These are phyloP conservation scores for Chloromyia formosa DNA, from an alignment of 2,888 invertebrate species.

Conservation along the genomic window DNA sequence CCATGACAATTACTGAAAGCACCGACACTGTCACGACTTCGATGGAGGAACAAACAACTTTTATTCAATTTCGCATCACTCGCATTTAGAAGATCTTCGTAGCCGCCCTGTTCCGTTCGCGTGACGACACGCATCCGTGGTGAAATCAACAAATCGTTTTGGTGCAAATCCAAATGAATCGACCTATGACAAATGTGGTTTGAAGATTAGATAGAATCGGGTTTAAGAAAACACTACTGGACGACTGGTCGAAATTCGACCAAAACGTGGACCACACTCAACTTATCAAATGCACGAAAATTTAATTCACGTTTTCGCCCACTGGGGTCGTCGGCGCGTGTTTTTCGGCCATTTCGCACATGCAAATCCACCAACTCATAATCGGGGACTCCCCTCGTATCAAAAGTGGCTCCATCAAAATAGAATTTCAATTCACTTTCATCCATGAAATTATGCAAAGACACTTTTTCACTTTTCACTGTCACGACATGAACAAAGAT, in stretches of 20 bases:
- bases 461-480: constrained; percentile 26
- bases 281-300: constrained; percentile 49
- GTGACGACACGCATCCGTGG: constrained; percentile 72
- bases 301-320: constrained; percentile 3
- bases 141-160: constrained; percentile 70
- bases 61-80: constrained; percentile 62
- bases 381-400: constrained; percentile 63
- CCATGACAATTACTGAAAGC: constrained; percentile 75
- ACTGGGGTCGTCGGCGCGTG: constrained; percentile 1
- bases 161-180: constrained; percentile 70
- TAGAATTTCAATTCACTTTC: constrained; percentile 61
- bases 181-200: constrained; percentile 57
- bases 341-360: constrained; percentile 60
- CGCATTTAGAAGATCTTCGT: constrained; percentile 59
- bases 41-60: constrained; percentile 74
- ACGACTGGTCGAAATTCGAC: constrained; percentile 41
- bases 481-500: not conserved
- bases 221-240: constrained; percentile 1
- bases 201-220: not conserved
- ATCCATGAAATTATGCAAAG: constrained; percentile 47
- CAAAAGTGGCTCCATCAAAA: constrained; percentile 60
- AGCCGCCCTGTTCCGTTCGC: constrained; percentile 60
- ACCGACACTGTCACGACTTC: constrained; percentile 68
- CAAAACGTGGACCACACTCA: constrained; percentile 51
- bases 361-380: constrained; percentile 72